These are phyloP conservation scores for Engraulis encrasicolus DNA, from an alignment of 2,113 vertebrate genomes.

Conservation along the genomic window DNA sequence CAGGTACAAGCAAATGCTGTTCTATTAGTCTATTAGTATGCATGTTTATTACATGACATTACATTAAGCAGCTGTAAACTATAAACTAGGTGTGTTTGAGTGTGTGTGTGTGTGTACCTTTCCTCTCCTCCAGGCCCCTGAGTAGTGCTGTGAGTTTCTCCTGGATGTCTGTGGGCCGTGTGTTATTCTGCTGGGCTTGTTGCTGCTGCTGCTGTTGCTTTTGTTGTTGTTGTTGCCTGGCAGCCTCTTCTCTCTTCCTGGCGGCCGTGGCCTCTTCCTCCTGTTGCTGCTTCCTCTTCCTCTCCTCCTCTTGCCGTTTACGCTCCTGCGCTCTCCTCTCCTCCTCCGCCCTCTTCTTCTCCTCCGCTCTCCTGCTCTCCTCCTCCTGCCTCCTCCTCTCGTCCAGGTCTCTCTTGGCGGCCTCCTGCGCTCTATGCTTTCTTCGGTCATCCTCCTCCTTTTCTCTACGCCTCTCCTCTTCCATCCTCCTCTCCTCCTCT, in stretches of 20 bases:
- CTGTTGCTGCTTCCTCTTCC: slow-evolving; percentile 47
- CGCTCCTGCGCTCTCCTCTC: slow-evolving; percentile 52
- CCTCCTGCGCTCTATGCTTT: slow-evolving; percentile 38
- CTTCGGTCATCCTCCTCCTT: slow-evolving; percentile 63
- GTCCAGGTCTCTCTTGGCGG: slow-evolving; percentile 46
- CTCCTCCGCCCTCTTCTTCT: slow-evolving; percentile 52
- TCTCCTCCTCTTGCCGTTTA: slow-evolving; percentile 40
- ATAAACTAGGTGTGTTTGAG: background rate
- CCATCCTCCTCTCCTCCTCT: slow-evolving; percentile 66
- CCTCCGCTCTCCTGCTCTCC: slow-evolving; percentile 49
- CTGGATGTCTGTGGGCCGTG: slow-evolving; percentile 71
- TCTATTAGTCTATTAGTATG: background rate
- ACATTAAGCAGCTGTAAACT: no score
- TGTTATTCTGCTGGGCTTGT: slow-evolving; percentile 57
- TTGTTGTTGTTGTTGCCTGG: slow-evolving; percentile 26
- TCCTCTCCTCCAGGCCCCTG: slow-evolving; percentile 77
- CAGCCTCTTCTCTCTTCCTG: slow-evolving; percentile 58
- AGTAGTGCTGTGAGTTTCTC: slow-evolving; percentile 77
- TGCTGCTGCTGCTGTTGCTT: slow-evolving; percentile 29
- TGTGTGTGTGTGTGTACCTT: slow-evolving; percentile 61
- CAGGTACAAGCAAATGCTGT: no score
- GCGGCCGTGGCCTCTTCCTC: slow-evolving; percentile 41
- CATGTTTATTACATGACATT: no score
- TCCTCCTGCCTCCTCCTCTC: slow-evolving; percentile 53
- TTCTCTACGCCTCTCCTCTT: slow-evolving; percentile 65